Percentiles rank a stretch among this genome's conserved stretches.
phyloP scores from a whole-genome alignment of 2,113 vertebrate species.

The Phrynosoma blainvillii region DNA sequence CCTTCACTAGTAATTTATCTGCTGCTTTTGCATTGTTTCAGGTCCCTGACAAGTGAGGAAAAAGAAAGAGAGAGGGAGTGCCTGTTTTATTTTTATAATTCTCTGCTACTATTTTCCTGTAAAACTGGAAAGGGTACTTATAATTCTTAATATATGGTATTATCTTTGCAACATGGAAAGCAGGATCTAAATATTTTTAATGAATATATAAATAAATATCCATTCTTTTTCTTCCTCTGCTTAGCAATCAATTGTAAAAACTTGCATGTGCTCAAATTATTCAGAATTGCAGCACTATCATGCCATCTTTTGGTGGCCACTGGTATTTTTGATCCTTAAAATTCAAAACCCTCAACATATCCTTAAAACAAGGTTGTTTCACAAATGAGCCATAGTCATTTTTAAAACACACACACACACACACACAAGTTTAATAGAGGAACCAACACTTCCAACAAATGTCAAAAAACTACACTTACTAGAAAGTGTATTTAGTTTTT shows the following conservation, averaged over 20 bases:
- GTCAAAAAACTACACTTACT: not conserved
- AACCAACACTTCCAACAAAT: not conserved
- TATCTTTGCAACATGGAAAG: not conserved
- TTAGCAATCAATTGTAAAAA: not conserved
- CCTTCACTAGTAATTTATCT: not conserved
- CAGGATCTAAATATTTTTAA: not conserved
- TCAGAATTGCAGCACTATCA: fast-evolving
- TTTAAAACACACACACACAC: too few relatives aligned
- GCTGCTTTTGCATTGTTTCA: too few relatives aligned
- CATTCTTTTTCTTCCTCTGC: not conserved
- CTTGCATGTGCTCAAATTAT: fast-evolving
- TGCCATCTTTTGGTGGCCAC: conserved; percentile 66
- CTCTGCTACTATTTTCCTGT: not conserved
- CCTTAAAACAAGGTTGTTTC: not conserved
- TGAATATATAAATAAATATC: not conserved
- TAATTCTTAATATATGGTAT: not conserved
- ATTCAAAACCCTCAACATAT: not conserved
- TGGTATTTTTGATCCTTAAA: not conserved
- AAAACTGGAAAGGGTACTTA: not conserved
- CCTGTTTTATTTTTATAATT: not conserved
- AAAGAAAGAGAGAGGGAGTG: not conserved
- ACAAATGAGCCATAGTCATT: not conserved
- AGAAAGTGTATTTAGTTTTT: not conserved
- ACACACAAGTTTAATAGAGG: too few relatives aligned
- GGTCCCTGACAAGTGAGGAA: not conserved